Evolutionary conservation across 2,113 vertebrate genomes (phyloP).

Genomic region (Micronycteris hirsuta): DNA sequence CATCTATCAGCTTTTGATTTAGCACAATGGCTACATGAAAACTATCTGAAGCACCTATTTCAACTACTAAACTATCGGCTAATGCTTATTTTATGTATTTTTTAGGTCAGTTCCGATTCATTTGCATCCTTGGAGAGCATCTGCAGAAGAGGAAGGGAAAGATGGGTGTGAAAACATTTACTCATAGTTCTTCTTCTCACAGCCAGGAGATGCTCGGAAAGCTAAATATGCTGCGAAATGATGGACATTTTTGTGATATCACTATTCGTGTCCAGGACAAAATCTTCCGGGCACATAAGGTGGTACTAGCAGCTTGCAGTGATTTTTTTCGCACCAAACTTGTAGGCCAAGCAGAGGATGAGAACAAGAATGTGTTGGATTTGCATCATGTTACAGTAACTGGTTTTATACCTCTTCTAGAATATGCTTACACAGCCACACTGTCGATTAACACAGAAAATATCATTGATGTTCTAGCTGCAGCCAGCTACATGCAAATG

Average conservation of each 20-base stretch:
- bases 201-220: slow-evolving; percentile 96
- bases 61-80: slow-evolving; percentile 28
- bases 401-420: slow-evolving; percentile 95
- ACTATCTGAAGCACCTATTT: slow-evolving; percentile 16
- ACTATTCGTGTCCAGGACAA: slow-evolving; percentile 95
- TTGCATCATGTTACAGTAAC: slow-evolving; percentile 98
- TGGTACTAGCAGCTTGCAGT: slow-evolving; percentile 92
- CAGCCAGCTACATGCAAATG: slow-evolving; percentile 99
- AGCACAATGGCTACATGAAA: not conserved
- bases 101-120: slow-evolving; percentile 76
- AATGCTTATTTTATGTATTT: slow-evolving; percentile 71
- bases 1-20: slow-evolving; percentile 12
- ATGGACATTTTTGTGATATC: slow-evolving; percentile 94
- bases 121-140: slow-evolving; percentile 76
- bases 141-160: slow-evolving; percentile 75
- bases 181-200: slow-evolving; percentile 92
- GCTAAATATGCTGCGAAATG: slow-evolving; percentile 91
- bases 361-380: slow-evolving; percentile 93
- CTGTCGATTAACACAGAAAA: slow-evolving; percentile 98
- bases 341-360: slow-evolving; percentile 89
- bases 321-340: slow-evolving; percentile 95
- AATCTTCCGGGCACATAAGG: slow-evolving; percentile 93
- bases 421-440: slow-evolving; percentile 97
- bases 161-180: slow-evolving; percentile 97
- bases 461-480: slow-evolving; percentile 97